Evolutionary conservation across 2,888 invertebrate species (phyloP), one percentile per base, ranked within the genome.

Genomic region (Alcis repandata): DNA sequence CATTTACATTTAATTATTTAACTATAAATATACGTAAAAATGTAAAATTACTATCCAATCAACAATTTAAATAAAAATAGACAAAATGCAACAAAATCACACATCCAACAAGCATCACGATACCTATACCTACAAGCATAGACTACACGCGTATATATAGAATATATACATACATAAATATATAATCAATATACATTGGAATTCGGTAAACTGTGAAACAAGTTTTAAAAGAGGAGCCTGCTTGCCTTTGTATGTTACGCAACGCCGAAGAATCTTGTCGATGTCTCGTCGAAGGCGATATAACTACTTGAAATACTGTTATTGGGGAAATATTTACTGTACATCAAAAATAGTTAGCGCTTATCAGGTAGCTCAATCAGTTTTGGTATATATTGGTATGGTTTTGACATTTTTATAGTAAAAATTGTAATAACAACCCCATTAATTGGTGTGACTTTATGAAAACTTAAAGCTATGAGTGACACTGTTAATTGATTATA

Each of bases 191-290:
- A 60, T 38, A 60, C 60, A 46, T 60, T 15, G 53, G 60, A 60
- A 60, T 60, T 60, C 60, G 46, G 53, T 60, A 59, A 60, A 60
- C 38, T 46, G 45, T 15, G 45, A 60, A 60, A 60, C 60, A 27
- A 53, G 60, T 60, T 60, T 60, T 53, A 53, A 33, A 54, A 54
- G 59, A 60, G 27, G 51, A 49, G 38, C 53, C 32, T 33, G 60
- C 53, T 60, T 53, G 27, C 54, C 54, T 54, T 54, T 54, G 53
- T 53, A 9, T 1, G 43, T 54, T 54, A 54, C 54, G 54, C 43
- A 54, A 54, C 10, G 40, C 20, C 1, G 52, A 20, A 38, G 54
- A 54, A 54, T 54, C 54, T 54, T 43, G 54, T 43, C 53, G 54
- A 10, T 32, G 43, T 54, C 32, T 43, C 54, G 54, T 17, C 9